Percentiles rank a stretch among this genome's conserved stretches.
Conservation (phyloP, 2,113 vertebrate species). For the Rhinogobius similis region DNA sequence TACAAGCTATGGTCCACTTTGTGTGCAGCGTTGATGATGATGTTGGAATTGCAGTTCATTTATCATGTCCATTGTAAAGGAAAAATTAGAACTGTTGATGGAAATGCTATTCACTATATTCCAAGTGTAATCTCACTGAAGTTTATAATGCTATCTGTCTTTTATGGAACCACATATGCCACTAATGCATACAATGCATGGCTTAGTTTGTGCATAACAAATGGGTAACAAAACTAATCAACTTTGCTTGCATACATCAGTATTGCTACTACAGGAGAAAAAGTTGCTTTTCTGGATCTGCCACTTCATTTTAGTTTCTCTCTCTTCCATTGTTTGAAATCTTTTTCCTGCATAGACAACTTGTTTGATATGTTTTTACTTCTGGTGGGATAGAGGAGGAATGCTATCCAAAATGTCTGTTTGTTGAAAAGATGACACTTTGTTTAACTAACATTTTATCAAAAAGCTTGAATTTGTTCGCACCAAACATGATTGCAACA, state of each 20-base stretch:
- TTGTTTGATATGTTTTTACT: neutral
- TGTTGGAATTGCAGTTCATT: constrained; percentile 18
- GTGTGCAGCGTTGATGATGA: constrained; percentile 13
- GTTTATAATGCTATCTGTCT: neutral
- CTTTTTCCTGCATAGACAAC: neutral
- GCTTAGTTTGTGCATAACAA: neutral
- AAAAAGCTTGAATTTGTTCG: neutral
- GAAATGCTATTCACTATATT: constrained; percentile 11
- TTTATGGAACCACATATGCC: neutral
- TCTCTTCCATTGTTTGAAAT: neutral
- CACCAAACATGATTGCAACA: neutral
- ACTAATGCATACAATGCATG: neutral
- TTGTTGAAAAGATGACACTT: neutral
- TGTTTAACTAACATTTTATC: constrained; percentile 5
- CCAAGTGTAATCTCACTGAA: neutral
- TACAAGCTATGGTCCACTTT: constrained; percentile 23
- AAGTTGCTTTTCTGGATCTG: neutral
- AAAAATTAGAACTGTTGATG: constrained; percentile 2
- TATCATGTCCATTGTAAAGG: constrained; percentile 26
- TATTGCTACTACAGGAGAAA: neutral
- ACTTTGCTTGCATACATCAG: neutral
- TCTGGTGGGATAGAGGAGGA: constrained; percentile 1
- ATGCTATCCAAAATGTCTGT: neutral
- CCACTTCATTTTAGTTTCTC: neutral
- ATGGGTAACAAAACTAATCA: neutral